A percentile compares a stretch with the other conserved stretches of the same genome.
phyloP scores from a whole-genome alignment of 2,797 vertebrate species.

The Picus viridis region DNA sequence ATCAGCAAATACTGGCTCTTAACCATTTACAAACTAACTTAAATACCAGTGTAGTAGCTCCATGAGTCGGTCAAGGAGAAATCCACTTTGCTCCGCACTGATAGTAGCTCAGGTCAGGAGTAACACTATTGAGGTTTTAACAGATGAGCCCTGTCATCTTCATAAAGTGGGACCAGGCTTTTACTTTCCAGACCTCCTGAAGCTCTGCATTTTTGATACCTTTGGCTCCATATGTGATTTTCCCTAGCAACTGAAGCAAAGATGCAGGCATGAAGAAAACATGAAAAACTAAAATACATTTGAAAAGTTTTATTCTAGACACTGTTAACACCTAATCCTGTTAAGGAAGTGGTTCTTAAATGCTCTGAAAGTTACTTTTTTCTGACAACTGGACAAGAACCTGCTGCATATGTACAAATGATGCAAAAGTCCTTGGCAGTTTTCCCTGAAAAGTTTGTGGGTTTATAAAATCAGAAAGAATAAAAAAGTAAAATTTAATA shows the following conservation, averaged over 20 bases:
- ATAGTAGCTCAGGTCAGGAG: background rate
- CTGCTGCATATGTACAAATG: background rate
- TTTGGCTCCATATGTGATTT: background rate
- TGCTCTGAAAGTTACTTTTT: background rate
- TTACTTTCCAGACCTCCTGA: background rate
- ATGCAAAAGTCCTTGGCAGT: background rate
- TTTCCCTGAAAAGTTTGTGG: background rate
- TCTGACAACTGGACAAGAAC: background rate
- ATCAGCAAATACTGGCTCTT: background rate
- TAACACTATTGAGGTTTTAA: background rate
- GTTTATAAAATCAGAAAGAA: conserved; percentile 20
- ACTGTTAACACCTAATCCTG: background rate
- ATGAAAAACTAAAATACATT: fast-evolving
- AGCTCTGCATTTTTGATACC: background rate
- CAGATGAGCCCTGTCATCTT: background rate
- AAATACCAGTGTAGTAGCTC: background rate
- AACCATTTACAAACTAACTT: background rate
- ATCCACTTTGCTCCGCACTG: background rate
- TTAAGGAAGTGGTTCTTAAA: background rate
- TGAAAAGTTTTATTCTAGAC: background rate
- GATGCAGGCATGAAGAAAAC: background rate
- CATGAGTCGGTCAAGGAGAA: background rate
- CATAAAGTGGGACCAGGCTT: conserved; percentile 14
- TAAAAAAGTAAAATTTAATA: background rate
- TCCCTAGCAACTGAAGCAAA: background rate